Evolutionary conservation across 2,113 vertebrate species (phyloP).

Genomic region (Thryonomys swinderianus): DNA sequence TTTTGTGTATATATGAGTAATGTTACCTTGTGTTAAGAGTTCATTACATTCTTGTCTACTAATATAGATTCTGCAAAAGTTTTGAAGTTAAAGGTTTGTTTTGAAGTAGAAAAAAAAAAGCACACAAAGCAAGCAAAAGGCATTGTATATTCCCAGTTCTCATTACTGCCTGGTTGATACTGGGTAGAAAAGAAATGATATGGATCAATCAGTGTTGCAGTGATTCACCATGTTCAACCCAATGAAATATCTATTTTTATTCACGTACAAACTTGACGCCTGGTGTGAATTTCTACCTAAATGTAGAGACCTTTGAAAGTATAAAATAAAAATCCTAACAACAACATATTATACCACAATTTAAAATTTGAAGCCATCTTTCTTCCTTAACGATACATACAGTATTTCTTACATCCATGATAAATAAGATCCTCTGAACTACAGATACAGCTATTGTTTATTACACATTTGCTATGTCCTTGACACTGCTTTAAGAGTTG

Average conservation of each 20-base stretch:
- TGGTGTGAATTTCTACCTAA: not conserved
- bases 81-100: slow-evolving; percentile 4
- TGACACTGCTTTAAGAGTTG: not conserved
- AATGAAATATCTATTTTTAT: not conserved
- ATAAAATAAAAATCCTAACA: not conserved
- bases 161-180: not conserved
- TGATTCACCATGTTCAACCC: not conserved
- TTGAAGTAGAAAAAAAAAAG: not conserved
- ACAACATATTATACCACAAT: not conserved
- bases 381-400: not conserved
- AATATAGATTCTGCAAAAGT: not conserved
- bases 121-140: not conserved
- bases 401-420: not conserved
- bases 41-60: not conserved
- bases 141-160: not conserved
- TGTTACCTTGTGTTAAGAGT: not conserved
- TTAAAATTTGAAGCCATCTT: slow-evolving; percentile 30
- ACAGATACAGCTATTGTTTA: not conserved
- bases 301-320: not conserved
- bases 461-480: not conserved
- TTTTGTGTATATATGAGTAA: not conserved
- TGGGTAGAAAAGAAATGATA: not conserved
- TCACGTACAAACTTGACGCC: not conserved
- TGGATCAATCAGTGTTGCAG: not conserved
- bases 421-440: not conserved